phyloP scores from a whole-genome alignment of 2,888 invertebrate genomes.

The Imbricaverruca yamaguchii region DNA sequence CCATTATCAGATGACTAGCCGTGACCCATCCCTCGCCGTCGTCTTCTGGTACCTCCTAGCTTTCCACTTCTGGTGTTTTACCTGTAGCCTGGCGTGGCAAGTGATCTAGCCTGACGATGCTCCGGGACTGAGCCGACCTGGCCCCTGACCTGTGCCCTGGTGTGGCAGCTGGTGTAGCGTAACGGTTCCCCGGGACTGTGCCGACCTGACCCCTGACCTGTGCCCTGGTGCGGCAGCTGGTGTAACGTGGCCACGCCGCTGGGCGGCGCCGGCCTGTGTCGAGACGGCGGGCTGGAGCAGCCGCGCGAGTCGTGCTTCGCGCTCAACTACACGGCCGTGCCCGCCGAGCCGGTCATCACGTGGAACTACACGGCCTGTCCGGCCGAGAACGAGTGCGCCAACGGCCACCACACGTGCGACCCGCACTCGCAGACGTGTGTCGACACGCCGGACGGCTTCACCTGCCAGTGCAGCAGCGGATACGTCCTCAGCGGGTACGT shows the following conservation, averaged over 20 bases:
- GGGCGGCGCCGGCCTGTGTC: constrained; percentile 64
- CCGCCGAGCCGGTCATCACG: constrained; percentile 36
- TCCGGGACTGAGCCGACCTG: not conserved
- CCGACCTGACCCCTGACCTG: not conserved
- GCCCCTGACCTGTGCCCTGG: not conserved
- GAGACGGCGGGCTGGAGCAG: constrained; percentile 66
- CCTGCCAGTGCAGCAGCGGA: constrained; percentile 62
- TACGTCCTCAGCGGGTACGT: constrained; percentile 36
- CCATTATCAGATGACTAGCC: too few relatives aligned
- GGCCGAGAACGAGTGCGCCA: constrained; percentile 84
- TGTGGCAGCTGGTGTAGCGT: not conserved
- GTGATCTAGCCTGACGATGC: not conserved
- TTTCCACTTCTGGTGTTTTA: too few relatives aligned
- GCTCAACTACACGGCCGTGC: constrained; percentile 26
- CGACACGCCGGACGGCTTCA: constrained; percentile 70
- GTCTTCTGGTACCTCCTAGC: too few relatives aligned
- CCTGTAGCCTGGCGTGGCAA: not conserved
- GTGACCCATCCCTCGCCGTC: too few relatives aligned
- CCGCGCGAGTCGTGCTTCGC: constrained; percentile 40
- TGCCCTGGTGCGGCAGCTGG: constrained; percentile 50
- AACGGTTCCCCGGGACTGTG: not conserved
- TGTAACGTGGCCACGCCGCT: constrained; percentile 55
- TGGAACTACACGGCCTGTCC: constrained; percentile 90
- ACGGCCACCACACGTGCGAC: constrained; percentile 85
- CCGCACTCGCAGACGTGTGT: constrained; percentile 77